Conservation (phyloP, 2,797 vertebrate genomes). For the Anolis apletophallus region DNA sequence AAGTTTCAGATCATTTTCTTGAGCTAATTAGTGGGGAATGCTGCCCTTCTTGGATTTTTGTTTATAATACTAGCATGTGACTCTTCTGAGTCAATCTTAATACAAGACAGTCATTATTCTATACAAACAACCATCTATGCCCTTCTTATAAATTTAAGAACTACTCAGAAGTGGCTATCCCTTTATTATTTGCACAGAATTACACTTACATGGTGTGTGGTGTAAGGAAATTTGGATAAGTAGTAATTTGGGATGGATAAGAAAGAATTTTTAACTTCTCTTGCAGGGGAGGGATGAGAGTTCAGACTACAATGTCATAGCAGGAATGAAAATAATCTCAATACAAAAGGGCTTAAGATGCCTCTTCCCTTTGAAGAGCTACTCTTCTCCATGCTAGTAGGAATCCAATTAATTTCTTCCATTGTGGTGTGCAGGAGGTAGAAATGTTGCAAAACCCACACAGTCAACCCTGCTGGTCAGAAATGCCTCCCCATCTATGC, state of each 20-base stretch:
- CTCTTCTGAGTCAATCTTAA: not conserved
- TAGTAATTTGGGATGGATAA: not conserved
- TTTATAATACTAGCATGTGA: not conserved
- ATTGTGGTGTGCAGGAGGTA: constrained; percentile 6
- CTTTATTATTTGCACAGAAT: not conserved
- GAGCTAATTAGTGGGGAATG: not conserved
- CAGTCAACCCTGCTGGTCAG: not conserved
- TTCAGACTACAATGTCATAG: constrained; percentile 17
- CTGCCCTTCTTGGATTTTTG: not conserved
- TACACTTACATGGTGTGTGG: not conserved
- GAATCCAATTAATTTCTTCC: constrained; percentile 21
- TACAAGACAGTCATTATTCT: no score
- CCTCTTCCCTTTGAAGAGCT: constrained; percentile 16
- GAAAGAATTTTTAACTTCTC: constrained; percentile 5
- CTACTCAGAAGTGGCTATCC: not conserved
- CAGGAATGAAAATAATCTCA: constrained; percentile 20
- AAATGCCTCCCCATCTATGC: not conserved
- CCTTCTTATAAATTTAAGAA: not conserved
- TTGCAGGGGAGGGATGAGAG: not conserved
- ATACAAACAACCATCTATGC: no score
- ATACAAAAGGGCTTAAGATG: constrained; percentile 11
- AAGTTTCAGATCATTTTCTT: not conserved
- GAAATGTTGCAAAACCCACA: not conserved
- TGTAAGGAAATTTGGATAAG: not conserved
- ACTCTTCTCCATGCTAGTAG: constrained; percentile 5